A percentile compares a stretch with the other conserved stretches of the same genome.
phyloP scores from a whole-genome alignment of 1,140 invertebrate species.

The Scaptomyza pallida region DNA sequence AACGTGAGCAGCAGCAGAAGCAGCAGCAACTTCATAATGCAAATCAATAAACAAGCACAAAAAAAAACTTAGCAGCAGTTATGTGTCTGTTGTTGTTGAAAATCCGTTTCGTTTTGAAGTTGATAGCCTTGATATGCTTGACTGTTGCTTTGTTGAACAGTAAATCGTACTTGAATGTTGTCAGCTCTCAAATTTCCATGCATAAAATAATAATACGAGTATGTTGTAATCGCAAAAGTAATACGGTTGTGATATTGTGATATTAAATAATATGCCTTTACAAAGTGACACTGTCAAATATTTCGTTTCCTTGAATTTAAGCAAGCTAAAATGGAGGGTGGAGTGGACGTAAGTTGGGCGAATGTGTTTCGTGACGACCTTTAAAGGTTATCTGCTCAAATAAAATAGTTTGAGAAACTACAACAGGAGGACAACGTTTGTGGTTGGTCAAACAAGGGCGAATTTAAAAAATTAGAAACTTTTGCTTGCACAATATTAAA shows the following conservation, averaged over 20 bases:
- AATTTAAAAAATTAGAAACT: too few species aligned
- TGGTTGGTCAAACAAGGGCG: too few species aligned
- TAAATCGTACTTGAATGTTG: slow-evolving; percentile 46
- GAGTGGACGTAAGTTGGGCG: too few species aligned
- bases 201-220: slow-evolving; percentile 5
- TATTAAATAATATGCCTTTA: too few species aligned
- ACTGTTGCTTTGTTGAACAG: slow-evolving; percentile 16
- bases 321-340: too few species aligned
- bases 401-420: too few species aligned
- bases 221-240: background rate
- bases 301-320: too few species aligned
- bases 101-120: slow-evolving; percentile 37
- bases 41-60: slow-evolving; percentile 28
- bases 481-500: too few species aligned
- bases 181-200: slow-evolving; percentile 24
- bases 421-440: too few species aligned
- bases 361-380: too few species aligned
- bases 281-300: too few species aligned
- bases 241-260: background rate
- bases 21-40: slow-evolving; percentile 42
- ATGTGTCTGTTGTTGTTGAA: slow-evolving; percentile 10
- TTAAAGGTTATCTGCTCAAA: too few species aligned
- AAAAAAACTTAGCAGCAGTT: slow-evolving; percentile 4
- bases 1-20: slow-evolving; percentile 21
- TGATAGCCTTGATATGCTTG: slow-evolving; percentile 55